Evolutionary conservation across 2,113 vertebrate species (phyloP), one percentile per base, ranked within the genome.

Genomic region (Cryptotis parvus): DNA sequence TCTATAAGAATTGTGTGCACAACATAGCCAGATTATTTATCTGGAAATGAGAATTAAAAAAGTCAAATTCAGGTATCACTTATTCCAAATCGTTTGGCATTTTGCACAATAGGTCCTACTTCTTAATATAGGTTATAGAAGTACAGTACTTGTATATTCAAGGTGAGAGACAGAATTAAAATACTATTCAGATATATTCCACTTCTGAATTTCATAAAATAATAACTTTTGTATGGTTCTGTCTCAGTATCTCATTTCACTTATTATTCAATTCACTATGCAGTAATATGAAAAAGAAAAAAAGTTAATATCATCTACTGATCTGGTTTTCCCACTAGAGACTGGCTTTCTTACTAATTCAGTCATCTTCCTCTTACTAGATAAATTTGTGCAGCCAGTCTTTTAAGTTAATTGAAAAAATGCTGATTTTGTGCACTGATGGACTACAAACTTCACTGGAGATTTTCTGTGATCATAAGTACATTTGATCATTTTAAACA

Each of bases 371-470:
- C 35, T 81, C 45, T 89, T 94, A 84, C 73, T 61, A 89, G 81
- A 96, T 82, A 96, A 91, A 95, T 95, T 90, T 84, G 58, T 89
- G 41, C 33, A 94, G 84, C 77, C 93, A 33, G 91, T 93, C 84
- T 96, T 93, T 92, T 88, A 93, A 9, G 0, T 55, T 96, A 96
- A 96, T 95, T 95, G 89, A 93, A 94, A 96, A 97, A 95, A 94
- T 84, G 94, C 63, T 94, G 45, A 91, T 95, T 95, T 93, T 88
- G 45, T 83, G 49, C 84, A 94, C n/a, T 94, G 91, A 90, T 94
- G 65, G 94, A 35, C 92, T 93, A 89, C 65, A 93, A 83, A 96
- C n/a, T 82, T 49, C 43, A 93, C 0, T 84, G 72, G 74, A 91
- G 35, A 91, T 52, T 84, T 94, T 95, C 70, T 94, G 66, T 96